Conservation (phyloP, 2,888 invertebrate species). For the Deroplatys truncata region DNA sequence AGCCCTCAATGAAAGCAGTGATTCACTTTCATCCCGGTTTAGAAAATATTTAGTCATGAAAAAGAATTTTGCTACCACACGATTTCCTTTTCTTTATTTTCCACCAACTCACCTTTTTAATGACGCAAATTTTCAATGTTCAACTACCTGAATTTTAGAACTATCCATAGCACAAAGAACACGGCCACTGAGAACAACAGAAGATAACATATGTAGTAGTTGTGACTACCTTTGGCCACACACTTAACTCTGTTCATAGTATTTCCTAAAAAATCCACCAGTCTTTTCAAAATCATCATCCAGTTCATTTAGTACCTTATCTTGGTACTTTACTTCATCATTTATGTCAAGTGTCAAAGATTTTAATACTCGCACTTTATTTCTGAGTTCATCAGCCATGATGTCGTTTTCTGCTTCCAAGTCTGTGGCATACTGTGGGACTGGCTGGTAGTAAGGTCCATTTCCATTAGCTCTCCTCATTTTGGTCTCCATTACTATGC, state of each 20-base stretch:
- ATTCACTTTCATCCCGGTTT: not conserved
- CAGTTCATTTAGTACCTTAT: conserved; percentile 77
- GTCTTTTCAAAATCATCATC: conserved; percentile 90
- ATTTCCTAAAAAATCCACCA: conserved; percentile 76
- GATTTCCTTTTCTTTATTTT: not conserved
- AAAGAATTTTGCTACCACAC: not conserved
- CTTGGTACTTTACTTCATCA: conserved; percentile 89
- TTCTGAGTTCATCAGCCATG: conserved; percentile 80
- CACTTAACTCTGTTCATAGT: conserved; percentile 80
- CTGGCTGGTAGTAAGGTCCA: conserved; percentile 57
- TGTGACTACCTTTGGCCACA: conserved; percentile 77
- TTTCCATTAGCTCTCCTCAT: conserved; percentile 22
- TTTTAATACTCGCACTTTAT: conserved; percentile 87
- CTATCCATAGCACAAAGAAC: conserved; percentile 75
- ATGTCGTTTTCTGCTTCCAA: conserved; percentile 89
- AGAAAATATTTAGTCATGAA: not conserved
- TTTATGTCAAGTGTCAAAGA: conserved; percentile 70
- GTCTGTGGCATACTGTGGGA: conserved; percentile 58
- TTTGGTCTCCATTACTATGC: not conserved
- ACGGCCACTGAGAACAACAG: conserved; percentile 81
- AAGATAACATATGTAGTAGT: conserved; percentile 83
- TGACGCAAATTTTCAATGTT: not conserved
- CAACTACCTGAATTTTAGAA: conserved; percentile 34
- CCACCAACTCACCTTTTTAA: not conserved
- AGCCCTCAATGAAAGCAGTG: not conserved